Percentiles rank a stretch among this genome's conserved stretches.
phyloP scores from a whole-genome alignment of 1,140 invertebrate genomes.

The Tenebrio molitor region DNA sequence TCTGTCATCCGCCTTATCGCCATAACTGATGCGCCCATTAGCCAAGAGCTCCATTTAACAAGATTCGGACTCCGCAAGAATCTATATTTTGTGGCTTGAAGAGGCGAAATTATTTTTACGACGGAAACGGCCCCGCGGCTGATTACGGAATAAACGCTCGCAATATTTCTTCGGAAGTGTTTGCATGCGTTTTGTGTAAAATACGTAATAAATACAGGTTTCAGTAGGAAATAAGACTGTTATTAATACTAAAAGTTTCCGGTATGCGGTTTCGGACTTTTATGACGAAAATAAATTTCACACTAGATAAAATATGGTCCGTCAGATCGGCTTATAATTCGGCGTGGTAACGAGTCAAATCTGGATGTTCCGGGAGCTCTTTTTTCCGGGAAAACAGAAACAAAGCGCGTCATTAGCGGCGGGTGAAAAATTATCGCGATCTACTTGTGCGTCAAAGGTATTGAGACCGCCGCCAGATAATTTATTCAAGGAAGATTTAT shows the following conservation, averaged over 20 bases:
- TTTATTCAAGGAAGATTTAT: slow-evolving; percentile 14
- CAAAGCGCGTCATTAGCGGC: slow-evolving; percentile 15
- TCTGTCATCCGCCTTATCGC: too few relatives aligned
- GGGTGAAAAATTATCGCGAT: slow-evolving; percentile 23
- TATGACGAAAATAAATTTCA: slow-evolving; percentile 48
- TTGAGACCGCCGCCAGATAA: neutral
- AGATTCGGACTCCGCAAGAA: too few relatives aligned
- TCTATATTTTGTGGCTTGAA: too few relatives aligned
- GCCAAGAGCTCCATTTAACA: too few relatives aligned
- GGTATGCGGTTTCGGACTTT: slow-evolving; percentile 34
- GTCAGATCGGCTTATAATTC: slow-evolving; percentile 34
- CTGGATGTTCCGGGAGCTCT: too few relatives aligned
- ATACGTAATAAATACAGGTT: slow-evolving; percentile 30
- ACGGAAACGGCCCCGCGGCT: neutral
- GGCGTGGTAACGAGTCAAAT: too few relatives aligned
- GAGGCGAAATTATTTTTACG: slow-evolving; percentile 8
- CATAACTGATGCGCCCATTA: too few relatives aligned
- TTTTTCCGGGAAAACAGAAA: slow-evolving; percentile 15
- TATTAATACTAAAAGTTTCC: slow-evolving; percentile 44
- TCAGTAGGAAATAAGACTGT: slow-evolving; percentile 37
- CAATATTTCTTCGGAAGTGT: slow-evolving; percentile 27
- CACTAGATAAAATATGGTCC: slow-evolving; percentile 41
- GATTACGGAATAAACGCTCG: slow-evolving; percentile 16
- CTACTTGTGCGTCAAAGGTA: neutral
- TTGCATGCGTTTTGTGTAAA: slow-evolving; percentile 40